Conservation (phyloP, 92 coral and sea anemone genomes). For the Parazoanthus darwini region DNA sequence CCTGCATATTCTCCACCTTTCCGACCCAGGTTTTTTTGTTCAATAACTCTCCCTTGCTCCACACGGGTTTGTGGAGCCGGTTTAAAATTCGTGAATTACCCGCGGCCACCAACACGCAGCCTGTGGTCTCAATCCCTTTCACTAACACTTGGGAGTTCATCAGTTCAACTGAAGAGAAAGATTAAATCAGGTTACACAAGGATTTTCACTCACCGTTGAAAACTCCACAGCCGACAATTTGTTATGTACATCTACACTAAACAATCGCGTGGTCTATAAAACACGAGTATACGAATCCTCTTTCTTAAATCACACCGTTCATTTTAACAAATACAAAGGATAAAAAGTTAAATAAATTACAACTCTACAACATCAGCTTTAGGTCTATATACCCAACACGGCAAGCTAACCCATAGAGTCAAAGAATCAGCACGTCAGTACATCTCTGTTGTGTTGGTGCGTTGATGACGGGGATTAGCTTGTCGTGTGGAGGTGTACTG, state of each 20-base stretch:
- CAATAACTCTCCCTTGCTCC: conserved; percentile 88
- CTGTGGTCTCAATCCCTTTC: conserved; percentile 90
- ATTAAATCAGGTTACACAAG: background rate
- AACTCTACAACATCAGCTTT: too few species aligned
- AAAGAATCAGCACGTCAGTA: too few species aligned
- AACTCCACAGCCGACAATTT: background rate
- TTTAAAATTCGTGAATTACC: conserved; percentile 86
- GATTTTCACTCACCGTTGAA: background rate
- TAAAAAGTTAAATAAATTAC: too few species aligned
- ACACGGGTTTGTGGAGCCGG: conserved; percentile 89
- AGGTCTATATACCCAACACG: too few species aligned
- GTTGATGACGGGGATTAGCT: too few species aligned
- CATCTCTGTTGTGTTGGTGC: too few species aligned
- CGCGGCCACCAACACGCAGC: conserved; percentile 93
- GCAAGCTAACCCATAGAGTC: too few species aligned
- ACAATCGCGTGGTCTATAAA: too few species aligned
- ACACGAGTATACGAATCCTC: background rate
- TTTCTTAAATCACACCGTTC: background rate
- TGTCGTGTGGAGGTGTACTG: too few species aligned
- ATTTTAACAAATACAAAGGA: too few species aligned
- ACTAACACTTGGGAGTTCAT: conserved; percentile 96
- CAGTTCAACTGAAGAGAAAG: conserved; percentile 70
- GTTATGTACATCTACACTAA: background rate
- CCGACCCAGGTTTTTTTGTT: conserved; percentile 99
- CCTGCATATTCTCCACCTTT: conserved; percentile 92